These are phyloP conservation scores for Coreoperca whiteheadi DNA, from an alignment of 2,113 vertebrate genomes.

Conservation along the genomic window DNA sequence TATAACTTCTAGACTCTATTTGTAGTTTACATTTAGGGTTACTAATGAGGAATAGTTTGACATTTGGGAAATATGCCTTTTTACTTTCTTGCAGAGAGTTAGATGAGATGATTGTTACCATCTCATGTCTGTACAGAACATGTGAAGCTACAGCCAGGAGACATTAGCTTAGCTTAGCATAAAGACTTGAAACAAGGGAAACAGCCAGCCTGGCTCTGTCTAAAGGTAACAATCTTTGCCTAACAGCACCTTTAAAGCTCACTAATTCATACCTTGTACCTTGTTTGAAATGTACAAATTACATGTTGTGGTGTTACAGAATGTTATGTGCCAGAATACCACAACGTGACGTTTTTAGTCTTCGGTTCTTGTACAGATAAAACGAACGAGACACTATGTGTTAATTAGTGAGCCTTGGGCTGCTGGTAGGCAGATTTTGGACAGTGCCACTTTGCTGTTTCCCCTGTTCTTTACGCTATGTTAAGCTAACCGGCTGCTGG, in stretches of 20 bases:
- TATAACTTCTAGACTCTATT: not conserved
- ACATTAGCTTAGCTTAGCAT: not conserved
- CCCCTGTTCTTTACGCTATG: not conserved
- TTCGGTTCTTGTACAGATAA: not conserved
- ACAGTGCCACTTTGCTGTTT: not conserved
- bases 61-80: not conserved
- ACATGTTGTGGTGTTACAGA: too few species aligned
- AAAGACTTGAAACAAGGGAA: not conserved
- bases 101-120: not conserved
- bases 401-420: not conserved
- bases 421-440: not conserved
- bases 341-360: not conserved
- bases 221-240: not conserved
- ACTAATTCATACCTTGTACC: not conserved
- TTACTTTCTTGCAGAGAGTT: not conserved
- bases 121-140: not conserved
- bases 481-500: not conserved
- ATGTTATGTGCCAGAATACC: too few species aligned
- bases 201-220: not conserved
- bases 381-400: not conserved
- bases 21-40: not conserved
- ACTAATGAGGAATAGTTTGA: not conserved
- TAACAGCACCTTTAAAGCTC: not conserved
- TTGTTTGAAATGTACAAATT: not conserved
- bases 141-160: not conserved